phyloP scores from a whole-genome alignment of 2,113 vertebrate genomes.

The Cettia cetti region DNA sequence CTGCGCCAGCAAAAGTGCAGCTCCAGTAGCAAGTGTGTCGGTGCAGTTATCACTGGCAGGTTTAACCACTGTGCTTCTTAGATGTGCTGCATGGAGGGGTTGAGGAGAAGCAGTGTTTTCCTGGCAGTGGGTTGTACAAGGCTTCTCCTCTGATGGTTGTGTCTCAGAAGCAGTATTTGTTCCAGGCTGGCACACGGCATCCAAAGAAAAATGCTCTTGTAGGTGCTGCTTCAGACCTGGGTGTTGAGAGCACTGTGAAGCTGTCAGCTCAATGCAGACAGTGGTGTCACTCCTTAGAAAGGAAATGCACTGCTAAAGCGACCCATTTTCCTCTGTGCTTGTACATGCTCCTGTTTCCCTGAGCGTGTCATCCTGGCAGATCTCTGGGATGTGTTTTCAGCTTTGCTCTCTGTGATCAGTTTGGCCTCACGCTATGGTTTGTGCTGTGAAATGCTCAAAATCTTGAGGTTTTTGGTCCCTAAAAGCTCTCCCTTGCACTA shows the following conservation, averaged over 20 bases:
- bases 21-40: background rate
- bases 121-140: background rate
- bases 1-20: background rate
- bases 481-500: accelerated
- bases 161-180: background rate
- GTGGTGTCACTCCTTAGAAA: background rate
- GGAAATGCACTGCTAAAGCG: background rate
- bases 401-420: background rate
- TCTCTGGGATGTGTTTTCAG: background rate
- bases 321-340: background rate
- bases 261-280: background rate
- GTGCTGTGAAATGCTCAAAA: background rate
- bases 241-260: background rate
- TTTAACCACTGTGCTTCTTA: slow-evolving; percentile 17
- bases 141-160: background rate
- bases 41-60: background rate
- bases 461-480: background rate
- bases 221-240: background rate
- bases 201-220: background rate
- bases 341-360: background rate
- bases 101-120: background rate
- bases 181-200: background rate
- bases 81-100: background rate
- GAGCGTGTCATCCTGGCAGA: background rate
- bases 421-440: background rate